Conservation (phyloP, 2,113 vertebrate genomes). For the Diadophis punctatus region DNA sequence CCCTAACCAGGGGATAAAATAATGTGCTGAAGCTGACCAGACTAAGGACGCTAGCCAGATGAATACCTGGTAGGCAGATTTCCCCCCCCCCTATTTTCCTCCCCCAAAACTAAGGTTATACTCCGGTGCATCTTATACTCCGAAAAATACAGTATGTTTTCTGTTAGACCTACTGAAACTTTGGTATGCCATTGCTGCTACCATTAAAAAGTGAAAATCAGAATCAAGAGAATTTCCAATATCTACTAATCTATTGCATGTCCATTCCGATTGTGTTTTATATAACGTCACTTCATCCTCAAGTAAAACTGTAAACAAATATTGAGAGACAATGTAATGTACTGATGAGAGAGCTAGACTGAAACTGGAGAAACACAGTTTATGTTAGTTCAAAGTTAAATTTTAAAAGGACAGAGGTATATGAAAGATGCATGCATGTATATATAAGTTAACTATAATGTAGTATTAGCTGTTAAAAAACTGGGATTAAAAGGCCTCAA, state of each 20-base stretch:
- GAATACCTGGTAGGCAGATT: no score
- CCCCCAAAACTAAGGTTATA: no score
- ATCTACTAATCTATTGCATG: neutral
- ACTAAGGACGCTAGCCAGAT: no score
- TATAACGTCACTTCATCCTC: neutral
- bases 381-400: neutral
- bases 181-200: neutral
- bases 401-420: neutral
- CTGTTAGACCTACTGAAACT: neutral
- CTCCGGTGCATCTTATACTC: no score
- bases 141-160: no score
- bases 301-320: neutral
- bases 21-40: no score
- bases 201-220: neutral
- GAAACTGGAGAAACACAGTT: neutral
- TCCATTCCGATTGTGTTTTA: neutral
- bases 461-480: neutral
- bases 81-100: no score
- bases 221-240: neutral
- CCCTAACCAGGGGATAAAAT: no score
- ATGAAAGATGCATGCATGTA: neutral
- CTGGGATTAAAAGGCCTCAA: no score
- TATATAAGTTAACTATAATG: neutral
- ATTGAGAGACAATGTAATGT: neutral
- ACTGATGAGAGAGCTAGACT: neutral